Evolutionary conservation across 64 coral and sea anemone genomes (phyloP).

Genomic region (Pocillopora damicornis): DNA sequence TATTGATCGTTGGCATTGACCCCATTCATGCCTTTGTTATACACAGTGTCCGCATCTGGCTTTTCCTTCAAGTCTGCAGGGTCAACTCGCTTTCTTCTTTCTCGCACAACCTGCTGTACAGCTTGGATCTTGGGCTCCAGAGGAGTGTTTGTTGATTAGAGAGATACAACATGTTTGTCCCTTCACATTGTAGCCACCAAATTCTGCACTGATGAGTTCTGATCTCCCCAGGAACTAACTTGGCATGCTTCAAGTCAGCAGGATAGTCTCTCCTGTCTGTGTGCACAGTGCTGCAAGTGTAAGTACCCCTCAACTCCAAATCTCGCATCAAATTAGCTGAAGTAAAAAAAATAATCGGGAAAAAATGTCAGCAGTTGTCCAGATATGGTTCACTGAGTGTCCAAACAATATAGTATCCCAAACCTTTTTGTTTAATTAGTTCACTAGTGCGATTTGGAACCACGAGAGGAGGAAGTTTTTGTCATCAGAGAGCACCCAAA

Average conservation of each 20-base stretch:
- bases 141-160: not conserved
- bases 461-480: too few species aligned
- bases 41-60: not conserved
- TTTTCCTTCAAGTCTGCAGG: not conserved
- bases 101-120: not conserved
- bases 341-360: constrained; percentile 10
- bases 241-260: constrained; percentile 25
- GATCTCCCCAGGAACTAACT: constrained; percentile 18
- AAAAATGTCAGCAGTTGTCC: not conserved
- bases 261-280: constrained; percentile 38
- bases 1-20: constrained; percentile 17
- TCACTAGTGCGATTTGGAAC: not conserved
- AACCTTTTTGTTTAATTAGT: constrained; percentile 25
- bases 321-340: not conserved
- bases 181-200: constrained; percentile 41
- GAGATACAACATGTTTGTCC: not conserved
- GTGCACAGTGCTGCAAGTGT: constrained; percentile 12
- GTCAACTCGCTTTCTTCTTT: not conserved
- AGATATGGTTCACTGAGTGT: constrained; percentile 23
- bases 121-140: not conserved
- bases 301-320: constrained; percentile 1
- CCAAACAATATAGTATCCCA: constrained; percentile 44
- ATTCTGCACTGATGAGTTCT: constrained; percentile 34
- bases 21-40: not conserved
- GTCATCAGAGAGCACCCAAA: too few species aligned